These are phyloP conservation scores for Clytia hemisphaerica DNA, from an alignment of 30 jellyfish, hydroid and myxozoan species.

Conservation along the genomic window DNA sequence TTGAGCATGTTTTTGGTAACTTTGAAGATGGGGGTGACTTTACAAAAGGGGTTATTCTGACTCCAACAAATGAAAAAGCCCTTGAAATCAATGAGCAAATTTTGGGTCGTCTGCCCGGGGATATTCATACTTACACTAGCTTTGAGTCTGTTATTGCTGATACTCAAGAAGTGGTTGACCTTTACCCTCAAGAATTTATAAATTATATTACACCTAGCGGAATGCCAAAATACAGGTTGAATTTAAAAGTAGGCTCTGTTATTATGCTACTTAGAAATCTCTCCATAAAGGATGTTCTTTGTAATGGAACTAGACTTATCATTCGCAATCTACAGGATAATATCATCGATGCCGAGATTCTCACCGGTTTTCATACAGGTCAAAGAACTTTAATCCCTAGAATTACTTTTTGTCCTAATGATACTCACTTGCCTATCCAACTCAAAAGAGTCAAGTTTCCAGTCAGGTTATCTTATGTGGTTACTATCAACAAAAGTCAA, in stretches of 20 bases:
- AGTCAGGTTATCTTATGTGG: background rate
- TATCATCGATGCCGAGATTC: background rate
- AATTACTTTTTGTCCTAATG: background rate
- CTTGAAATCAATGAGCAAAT: background rate
- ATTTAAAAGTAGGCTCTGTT: background rate
- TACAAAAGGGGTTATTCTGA: too few relatives aligned
- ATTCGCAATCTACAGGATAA: background rate
- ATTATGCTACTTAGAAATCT: background rate
- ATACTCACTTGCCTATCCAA: background rate
- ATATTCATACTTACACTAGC: background rate
- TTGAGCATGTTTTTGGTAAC: too few relatives aligned
- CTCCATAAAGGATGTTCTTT: background rate
- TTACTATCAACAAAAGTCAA: background rate
- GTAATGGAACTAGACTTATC: background rate
- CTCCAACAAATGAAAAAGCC: background rate
- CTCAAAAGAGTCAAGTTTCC: background rate
- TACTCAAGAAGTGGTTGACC: conserved; percentile 16
- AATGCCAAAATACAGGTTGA: conserved; percentile 5
- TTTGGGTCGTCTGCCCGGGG: conserved; percentile 8
- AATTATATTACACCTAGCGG: conserved; percentile 17
- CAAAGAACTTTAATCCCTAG: background rate
- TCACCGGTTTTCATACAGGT: background rate
- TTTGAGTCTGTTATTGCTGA: conserved; percentile 18
- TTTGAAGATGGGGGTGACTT: too few relatives aligned
- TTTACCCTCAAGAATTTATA: conserved; percentile 25